Evolutionary conservation across 92 coral and sea anemone species (phyloP).

Genomic region (Siderastrea radians): DNA sequence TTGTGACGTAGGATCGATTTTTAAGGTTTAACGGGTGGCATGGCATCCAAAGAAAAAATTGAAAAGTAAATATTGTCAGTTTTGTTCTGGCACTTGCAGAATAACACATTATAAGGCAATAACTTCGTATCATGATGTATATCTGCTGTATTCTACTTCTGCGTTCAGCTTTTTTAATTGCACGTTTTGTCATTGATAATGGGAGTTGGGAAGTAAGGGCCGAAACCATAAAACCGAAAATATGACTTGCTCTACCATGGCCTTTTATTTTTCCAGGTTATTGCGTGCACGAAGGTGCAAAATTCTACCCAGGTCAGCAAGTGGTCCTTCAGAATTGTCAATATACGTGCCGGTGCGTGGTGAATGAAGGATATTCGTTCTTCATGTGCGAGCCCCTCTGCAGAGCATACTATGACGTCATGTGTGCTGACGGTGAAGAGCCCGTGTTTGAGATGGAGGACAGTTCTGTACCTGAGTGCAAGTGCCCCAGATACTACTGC

Average conservation of each 20-base stretch:
- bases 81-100: too few relatives aligned
- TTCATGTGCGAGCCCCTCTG: slow-evolving; percentile 54
- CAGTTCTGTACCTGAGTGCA: slow-evolving; percentile 24
- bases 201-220: too few relatives aligned
- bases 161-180: too few relatives aligned
- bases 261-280: slow-evolving; percentile 1
- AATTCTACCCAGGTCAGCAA: neutral
- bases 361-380: slow-evolving; percentile 2
- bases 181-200: too few relatives aligned
- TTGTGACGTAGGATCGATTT: too few relatives aligned
- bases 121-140: too few relatives aligned
- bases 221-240: too few relatives aligned
- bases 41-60: too few relatives aligned
- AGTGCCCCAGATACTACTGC: slow-evolving; percentile 41
- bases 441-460: slow-evolving; percentile 29
- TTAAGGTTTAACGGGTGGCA: too few relatives aligned
- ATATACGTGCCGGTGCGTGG: slow-evolving; percentile 27
- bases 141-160: too few relatives aligned
- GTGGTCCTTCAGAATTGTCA: slow-evolving; percentile 27
- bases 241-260: neutral
- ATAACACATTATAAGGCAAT: too few relatives aligned
- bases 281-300: slow-evolving; percentile 28
- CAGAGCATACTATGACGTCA: neutral
- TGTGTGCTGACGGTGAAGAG: slow-evolving; percentile 37
- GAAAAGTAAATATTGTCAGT: too few relatives aligned